Evolutionary conservation across 2,113 vertebrate species (phyloP), one percentile per base, ranked within the genome.

Genomic region (Chlorodrepanis virens): DNA sequence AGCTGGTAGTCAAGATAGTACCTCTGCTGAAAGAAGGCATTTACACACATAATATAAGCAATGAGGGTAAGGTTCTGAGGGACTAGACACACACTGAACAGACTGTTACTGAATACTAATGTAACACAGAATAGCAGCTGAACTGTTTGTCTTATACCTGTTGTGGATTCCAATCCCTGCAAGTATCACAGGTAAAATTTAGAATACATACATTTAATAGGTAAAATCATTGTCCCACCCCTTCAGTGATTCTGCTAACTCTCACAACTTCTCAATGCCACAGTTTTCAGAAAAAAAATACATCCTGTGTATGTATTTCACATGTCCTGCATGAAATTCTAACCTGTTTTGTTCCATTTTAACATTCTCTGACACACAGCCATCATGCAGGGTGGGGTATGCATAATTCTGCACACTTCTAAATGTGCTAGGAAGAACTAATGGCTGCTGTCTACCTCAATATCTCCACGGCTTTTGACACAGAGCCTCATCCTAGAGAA

Each of bases 391-490:
- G 37, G 18, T 19, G 2, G 91, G 19, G 6, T 14, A 35, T 4
- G 14, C 8, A 2, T 21, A 69, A 88, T 25, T n/a, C 37, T 35
- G 27, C 29, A 74, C 20, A 42, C 25, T 67, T 52, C 8, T 4
- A 53, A 40, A 21, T 2, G 1, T 45, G 54, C 35, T 37, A 17
- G 14, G 59, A 37, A 52, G 29, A 71, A 57, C 20, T 47, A n/a
- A 47, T n/a, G 31, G n/a, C 39, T 0, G 1, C 13, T 28, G 15
- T 6, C 11, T 15, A 25, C 16, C 23, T 14, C 4, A 14, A 2
- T 27, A 70, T 14, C 31, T 81, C 44, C 37, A 79, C 3, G 1
- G 49, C 37, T 57, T 44, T 50, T 0, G 0, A 31, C 16, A n/a
- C 2, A 1, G 13, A 19, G 31, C 8, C 14, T 28, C 37, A 27